Base-by-base conservation (phyloP, 2,113 vertebrate genomes). In the Uria aalge region DNA sequence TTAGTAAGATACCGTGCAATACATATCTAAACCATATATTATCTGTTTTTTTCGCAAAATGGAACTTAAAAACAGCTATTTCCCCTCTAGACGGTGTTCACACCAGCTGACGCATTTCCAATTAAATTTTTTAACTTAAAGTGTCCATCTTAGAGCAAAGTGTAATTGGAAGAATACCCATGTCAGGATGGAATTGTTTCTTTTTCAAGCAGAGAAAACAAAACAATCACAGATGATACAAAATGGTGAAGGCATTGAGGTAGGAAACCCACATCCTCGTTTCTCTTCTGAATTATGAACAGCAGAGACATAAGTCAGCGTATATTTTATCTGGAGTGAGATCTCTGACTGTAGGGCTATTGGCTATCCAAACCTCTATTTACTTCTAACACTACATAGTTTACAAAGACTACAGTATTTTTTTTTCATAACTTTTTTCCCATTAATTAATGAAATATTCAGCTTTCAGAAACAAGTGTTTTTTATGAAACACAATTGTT, bases 181-280 rank as follows among this genome's bases (percentile, higher is more conserved):
- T 1, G 0, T 66, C 30, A 43, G 8, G 29, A 52, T 66, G 41
- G 20, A 92, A 29, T 74, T 81, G 12, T 47, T 90, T 90, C 3
- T 81, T 74, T 69, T 81, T 66, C 23, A 68, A 68, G 64, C 8
- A 56, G 36, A 62, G 36, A 11, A 85, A 85, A 60, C 6, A 45
- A 9, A 5, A 1, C 29, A 73, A 4, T 43, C 30, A 62, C 11
- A 69, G 74, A 27, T 53, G 20, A 56, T 53, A 74, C 2, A 57
- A 88, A 62, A 57, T 32, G 3, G 5, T 66, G 23, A 74, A 43
- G 11, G 10, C 45, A 50, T 38, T 85, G 50, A 48, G 10, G 47
- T 5, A 66, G 22, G 20, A 92, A 73, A 60, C 4, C 5, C 15
- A 85, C 0, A 3, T 22, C 6, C 20, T 77, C 0, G 0, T 81